Conservation (phyloP, 2,797 vertebrate genomes). For the Sebastes goodei region DNA sequence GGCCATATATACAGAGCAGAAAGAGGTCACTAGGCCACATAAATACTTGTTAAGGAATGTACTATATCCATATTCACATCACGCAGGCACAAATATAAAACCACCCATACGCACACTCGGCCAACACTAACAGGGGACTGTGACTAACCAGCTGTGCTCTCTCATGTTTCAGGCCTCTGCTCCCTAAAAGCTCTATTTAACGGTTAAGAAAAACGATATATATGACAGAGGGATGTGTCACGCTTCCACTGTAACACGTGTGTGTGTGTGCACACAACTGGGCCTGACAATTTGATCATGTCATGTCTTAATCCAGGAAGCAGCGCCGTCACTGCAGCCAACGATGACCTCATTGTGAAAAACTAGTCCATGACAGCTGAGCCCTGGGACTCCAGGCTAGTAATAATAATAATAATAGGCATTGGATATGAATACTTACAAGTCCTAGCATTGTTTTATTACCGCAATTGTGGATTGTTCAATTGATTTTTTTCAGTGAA, state of each 20-base stretch:
- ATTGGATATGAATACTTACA: background rate
- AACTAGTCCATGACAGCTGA: conserved; percentile 27
- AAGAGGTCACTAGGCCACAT: background rate
- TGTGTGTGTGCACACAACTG: background rate
- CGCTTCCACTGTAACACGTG: background rate
- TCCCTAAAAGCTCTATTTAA: background rate
- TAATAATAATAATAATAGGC: background rate
- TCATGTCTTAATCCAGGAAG: conserved; percentile 3
- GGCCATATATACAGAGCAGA: background rate
- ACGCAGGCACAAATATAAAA: background rate
- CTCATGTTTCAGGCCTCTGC: background rate
- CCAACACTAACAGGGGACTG: background rate
- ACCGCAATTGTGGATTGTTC: background rate
- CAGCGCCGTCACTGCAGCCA: background rate
- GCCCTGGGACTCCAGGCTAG: background rate
- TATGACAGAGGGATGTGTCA: background rate
- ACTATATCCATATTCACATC: background rate
- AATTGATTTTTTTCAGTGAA: background rate
- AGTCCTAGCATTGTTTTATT: background rate
- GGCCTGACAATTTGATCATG: background rate
- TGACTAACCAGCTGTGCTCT: background rate
- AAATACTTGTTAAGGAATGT: background rate
- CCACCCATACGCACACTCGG: background rate
- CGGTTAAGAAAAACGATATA: background rate
- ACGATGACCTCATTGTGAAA: conserved; percentile 42